Percentiles rank a stretch among this genome's conserved stretches.
Evolutionary conservation across 2,797 vertebrate genomes (phyloP).

Genomic region (Pseudochirops cupreus): DNA sequence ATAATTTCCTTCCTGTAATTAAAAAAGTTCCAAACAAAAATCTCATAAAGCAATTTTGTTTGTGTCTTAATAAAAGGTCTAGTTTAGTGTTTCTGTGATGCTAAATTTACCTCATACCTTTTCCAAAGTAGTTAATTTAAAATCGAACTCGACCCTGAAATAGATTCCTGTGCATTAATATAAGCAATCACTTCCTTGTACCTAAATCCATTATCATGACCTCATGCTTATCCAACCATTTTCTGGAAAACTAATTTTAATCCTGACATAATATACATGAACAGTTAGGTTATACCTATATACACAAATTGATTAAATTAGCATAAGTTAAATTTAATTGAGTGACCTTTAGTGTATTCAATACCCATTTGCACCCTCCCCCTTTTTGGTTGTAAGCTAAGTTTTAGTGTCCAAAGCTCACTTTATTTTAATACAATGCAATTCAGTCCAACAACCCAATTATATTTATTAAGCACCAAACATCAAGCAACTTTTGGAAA

Average conservation of each 20-base stretch:
- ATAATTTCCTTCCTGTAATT: slow-evolving; percentile 47
- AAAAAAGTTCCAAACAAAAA: slow-evolving; percentile 21
- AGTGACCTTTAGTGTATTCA: neutral
- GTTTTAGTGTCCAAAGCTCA: neutral
- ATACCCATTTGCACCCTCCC: slow-evolving; percentile 7
- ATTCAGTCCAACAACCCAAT: neutral
- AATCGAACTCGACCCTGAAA: neutral
- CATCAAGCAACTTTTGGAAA: slow-evolving; percentile 21
- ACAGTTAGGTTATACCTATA: slow-evolving; percentile 24
- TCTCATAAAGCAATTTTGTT: slow-evolving; percentile 4
- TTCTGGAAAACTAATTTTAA: slow-evolving; percentile 41
- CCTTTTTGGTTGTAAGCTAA: neutral
- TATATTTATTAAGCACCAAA: slow-evolving; percentile 4
- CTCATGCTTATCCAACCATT: slow-evolving; percentile 29
- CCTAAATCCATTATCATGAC: neutral
- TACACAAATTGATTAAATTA: slow-evolving; percentile 38
- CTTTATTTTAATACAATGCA: neutral
- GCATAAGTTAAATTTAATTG: slow-evolving; percentile 40
- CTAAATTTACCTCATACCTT: slow-evolving; percentile 22
- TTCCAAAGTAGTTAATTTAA: slow-evolving; percentile 23
- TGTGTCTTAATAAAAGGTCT: slow-evolving; percentile 27
- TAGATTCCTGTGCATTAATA: slow-evolving; percentile 17
- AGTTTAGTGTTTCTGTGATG: slow-evolving; percentile 29
- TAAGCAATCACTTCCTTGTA: slow-evolving; percentile 12
- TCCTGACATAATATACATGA: neutral